Base-by-base conservation (phyloP, 2,888 invertebrate genomes). In the Amiota minor region DNA sequence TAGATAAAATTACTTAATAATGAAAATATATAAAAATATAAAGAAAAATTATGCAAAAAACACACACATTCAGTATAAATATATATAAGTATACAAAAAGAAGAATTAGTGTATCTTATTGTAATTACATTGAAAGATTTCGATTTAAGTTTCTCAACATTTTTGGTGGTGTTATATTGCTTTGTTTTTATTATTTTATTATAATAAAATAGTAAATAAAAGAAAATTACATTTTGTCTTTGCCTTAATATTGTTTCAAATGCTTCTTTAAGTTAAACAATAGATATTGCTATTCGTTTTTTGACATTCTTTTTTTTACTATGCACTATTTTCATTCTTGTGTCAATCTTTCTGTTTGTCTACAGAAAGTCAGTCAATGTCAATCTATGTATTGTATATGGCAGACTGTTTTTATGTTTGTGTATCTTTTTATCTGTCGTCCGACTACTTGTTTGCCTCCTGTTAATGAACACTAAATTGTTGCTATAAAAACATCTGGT, bases 11-110 rank as follows among this genome's bases (percentile, higher is more conserved):
- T 2, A 23, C 23, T 2, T 35, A 35, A 3, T 6, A 3, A 35
- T 78, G 82, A 83, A 83, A 20, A 59, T 59, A 59, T 6, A 18
- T 59, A 59, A 20, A 59, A 20, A 59, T 12, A 11, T 55, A 55
- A 20, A 59, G 11, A 59, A 23, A 59, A 59, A 18, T 20, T 23
- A 59, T 59, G 10, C 6, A 59, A 12, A 59, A 23, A 18, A 23
- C n/a, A n/a, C n/a, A n/a, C n/a, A n/a, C n/a, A n/a, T n/a, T n/a
- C n/a, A n/a, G n/a, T n/a, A n/a, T n/a, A n/a, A n/a, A n/a, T n/a
- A 20, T 56, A 59, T 59, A 20, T 20, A 59, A 11, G 4, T 55
- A 10, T 55, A 55, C 50, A 69, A 68, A 73, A 72, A 35, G 35
- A 35, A 35, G 72, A 47, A 12, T 67, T 45, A 16, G 10, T 76